A percentile compares a stretch with the other conserved stretches of the same genome.
phyloP scores from a whole-genome alignment of 2,888 invertebrate genomes.

The Exocentrus adspersus region DNA sequence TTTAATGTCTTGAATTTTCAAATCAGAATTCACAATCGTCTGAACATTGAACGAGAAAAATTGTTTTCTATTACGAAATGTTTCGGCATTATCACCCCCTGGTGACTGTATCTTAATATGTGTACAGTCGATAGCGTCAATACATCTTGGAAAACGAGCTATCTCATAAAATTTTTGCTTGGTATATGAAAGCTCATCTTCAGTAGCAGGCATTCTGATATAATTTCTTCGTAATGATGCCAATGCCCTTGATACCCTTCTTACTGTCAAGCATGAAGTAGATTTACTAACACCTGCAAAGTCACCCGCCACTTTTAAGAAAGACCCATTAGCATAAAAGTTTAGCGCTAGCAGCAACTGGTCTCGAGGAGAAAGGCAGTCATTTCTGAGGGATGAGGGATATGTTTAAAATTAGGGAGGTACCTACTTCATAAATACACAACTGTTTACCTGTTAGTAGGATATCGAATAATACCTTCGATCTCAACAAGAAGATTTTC shows the following conservation, averaged over 20 bases:
- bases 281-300: constrained; percentile 29
- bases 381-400: constrained; percentile 27
- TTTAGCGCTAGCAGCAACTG: constrained; percentile 26
- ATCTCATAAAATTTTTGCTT: constrained; percentile 30
- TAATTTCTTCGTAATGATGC: constrained; percentile 26
- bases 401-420: background rate
- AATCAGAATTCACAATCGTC: constrained; percentile 38
- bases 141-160: constrained; percentile 35
- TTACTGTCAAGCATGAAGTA: constrained; percentile 29
- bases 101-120: constrained; percentile 48
- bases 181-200: constrained; percentile 27
- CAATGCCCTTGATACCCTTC: constrained; percentile 27
- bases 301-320: constrained; percentile 29
- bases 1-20: constrained; percentile 34
- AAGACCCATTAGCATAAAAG: constrained; percentile 30
- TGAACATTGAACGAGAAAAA: constrained; percentile 53
- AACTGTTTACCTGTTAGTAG: constrained; percentile 1
- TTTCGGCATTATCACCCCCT: constrained; percentile 46
- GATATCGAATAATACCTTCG: background rate
- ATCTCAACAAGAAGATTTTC: background rate
- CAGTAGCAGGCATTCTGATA: constrained; percentile 32
- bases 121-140: constrained; percentile 47
- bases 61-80: constrained; percentile 44
- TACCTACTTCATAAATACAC: background rate
- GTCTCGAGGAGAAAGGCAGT: constrained; percentile 25